Base-by-base conservation (phyloP, 2,888 invertebrate species). In the Mesodorylaimus sp. region DNA sequence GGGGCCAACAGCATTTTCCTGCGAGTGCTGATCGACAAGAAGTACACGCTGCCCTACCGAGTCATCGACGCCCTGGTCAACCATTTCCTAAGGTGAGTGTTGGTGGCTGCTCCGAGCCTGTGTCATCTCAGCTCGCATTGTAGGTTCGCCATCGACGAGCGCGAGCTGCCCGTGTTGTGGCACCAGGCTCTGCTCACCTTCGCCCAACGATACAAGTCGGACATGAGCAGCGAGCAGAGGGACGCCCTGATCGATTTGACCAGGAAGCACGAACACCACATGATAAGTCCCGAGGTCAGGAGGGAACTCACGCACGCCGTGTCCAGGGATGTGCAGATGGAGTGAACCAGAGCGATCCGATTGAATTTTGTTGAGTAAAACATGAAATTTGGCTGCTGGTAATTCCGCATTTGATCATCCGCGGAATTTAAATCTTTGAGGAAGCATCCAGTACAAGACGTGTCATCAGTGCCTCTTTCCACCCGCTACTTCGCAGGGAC, bases 1-100 rank as follows among this genome's bases (percentile, higher is more conserved):
- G 95, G 95, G 1, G 86, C 93, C 0, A 91, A 83, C 68, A 91
- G 89, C 29, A 85, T 95, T 61, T 88, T 97, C 65, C 74, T 97
- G 50, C 74, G 89, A 53, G 82, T 87, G 65, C 79, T 97, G 53
- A 78, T 97, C 55, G 91, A 95, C 65, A 97, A 97, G 70, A 89
- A 93, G 66, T 97, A 97, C 73, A 89, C 93, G 0, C 73, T 99
- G 50, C 95, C 95, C 0, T 93, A 83, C 68, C 75, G 85, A 60
- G 95, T 91, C 1, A 78, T 95, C 3, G 95, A 97, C 73, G 85
- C 84, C 16, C 79, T 88, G 3, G 88, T 93, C 1, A 83, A 83
- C 64, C 93, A 95, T 68, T 95, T 93, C 68, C 66, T 89, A 32
- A 79, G 82, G 87, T 87, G 71, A 5, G 37, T 3, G n/a, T 19